Evolutionary conservation across 2,888 invertebrate genomes (phyloP).

Genomic region (Sylvicola cinctus): DNA sequence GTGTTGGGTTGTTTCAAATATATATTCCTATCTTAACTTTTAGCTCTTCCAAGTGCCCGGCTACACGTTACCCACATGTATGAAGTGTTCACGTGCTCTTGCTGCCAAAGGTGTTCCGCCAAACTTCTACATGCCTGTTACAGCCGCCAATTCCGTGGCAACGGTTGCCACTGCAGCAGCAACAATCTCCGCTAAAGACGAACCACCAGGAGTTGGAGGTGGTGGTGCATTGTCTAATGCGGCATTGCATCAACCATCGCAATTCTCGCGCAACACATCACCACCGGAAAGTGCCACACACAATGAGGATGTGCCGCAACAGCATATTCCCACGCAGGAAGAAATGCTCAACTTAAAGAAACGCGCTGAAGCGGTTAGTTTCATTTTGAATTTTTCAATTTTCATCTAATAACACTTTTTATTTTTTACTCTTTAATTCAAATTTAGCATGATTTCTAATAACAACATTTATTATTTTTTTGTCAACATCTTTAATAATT

Average conservation of each 20-base stretch:
- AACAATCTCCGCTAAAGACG: background rate
- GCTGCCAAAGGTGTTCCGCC: conserved; percentile 17
- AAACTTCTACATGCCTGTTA: conserved; percentile 13
- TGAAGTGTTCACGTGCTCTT: conserved; percentile 25
- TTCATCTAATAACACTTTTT: background rate
- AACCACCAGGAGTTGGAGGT: no score
- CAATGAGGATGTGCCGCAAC: background rate
- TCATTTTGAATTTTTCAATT: background rate
- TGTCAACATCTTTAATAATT: no score
- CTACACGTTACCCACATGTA: conserved; percentile 25
- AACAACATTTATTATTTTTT: no score
- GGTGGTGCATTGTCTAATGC: background rate
- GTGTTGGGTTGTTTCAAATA: no score
- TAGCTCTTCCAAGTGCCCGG: conserved; percentile 24
- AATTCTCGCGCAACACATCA: background rate
- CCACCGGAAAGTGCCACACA: background rate
- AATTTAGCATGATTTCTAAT: no score
- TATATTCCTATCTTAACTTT: background rate
- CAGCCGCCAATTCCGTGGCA: background rate
- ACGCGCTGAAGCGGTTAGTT: background rate
- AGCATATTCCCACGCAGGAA: background rate
- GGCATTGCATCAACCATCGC: background rate
- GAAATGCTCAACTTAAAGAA: background rate
- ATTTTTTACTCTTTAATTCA: no score
- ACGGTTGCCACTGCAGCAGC: background rate